A percentile compares a stretch with the other conserved stretches of the same genome.
These are phyloP conservation scores for Pasiphila rectangulata DNA, from an alignment of 2,888 invertebrate species.

Conservation along the genomic window DNA sequence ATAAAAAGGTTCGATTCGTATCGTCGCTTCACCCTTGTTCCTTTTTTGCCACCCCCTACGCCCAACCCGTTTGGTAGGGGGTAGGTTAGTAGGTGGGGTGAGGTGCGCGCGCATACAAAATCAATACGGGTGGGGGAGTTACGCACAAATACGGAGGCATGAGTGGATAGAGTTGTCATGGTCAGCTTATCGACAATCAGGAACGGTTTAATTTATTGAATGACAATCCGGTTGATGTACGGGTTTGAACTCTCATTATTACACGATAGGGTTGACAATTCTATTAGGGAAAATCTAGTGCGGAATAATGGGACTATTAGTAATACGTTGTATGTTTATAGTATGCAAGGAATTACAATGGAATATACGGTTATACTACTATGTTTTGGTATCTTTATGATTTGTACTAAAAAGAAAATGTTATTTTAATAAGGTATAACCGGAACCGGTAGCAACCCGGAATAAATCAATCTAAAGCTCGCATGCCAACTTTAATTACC, in stretches of 20 bases:
- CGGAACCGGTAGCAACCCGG: background rate
- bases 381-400: too few relatives aligned
- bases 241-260: slow-evolving; percentile 19
- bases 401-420: too few relatives aligned
- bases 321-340: too few relatives aligned
- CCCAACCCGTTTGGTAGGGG: slow-evolving; percentile 26
- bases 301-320: too few relatives aligned
- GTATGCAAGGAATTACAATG: too few relatives aligned
- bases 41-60: slow-evolving; percentile 50
- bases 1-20: slow-evolving; percentile 76
- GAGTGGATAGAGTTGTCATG: slow-evolving; percentile 64
- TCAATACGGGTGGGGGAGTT: slow-evolving; percentile 69
- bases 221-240: slow-evolving; percentile 12
- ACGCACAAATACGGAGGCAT: slow-evolving; percentile 70
- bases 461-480: background rate
- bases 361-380: too few relatives aligned
- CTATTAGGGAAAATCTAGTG: too few relatives aligned
- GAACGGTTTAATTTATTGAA: slow-evolving; percentile 27
- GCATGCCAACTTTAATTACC: background rate
- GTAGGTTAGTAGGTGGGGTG: slow-evolving; percentile 37
- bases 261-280: background rate
- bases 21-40: slow-evolving; percentile 69
- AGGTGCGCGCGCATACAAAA: slow-evolving; percentile 76
- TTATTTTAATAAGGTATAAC: background rate
- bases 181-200: slow-evolving; percentile 57